Evolutionary conservation across 2,797 vertebrate species (phyloP).

Genomic region (Tinamus major): DNA sequence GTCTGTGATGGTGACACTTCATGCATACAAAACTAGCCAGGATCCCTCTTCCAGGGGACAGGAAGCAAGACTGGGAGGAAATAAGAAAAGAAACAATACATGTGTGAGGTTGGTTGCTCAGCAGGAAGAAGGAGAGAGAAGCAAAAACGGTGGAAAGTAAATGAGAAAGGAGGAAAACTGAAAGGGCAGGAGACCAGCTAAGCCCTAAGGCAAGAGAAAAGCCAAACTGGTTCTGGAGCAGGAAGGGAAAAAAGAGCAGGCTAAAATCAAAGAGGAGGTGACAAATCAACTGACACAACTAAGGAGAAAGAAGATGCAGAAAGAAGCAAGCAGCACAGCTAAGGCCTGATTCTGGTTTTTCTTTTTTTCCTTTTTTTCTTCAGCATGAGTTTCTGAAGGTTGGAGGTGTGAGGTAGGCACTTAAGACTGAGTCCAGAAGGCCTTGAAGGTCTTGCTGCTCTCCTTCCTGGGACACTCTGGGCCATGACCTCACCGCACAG

Average conservation of each 20-base stretch:
- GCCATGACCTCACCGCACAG: neutral
- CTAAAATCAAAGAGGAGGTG: neutral
- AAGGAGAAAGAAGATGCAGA: slow-evolving; percentile 2
- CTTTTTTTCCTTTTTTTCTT: neutral
- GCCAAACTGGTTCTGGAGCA: neutral
- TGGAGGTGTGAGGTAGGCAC: neutral
- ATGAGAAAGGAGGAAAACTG: neutral
- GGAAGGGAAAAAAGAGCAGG: neutral
- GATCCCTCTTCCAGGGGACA: neutral
- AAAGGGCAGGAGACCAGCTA: neutral
- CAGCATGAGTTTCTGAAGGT: neutral
- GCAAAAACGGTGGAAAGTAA: neutral
- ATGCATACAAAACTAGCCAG: neutral
- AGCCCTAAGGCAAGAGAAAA: neutral
- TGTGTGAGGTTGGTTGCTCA: neutral
- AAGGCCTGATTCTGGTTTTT: neutral
- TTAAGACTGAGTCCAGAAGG: neutral
- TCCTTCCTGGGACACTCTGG: neutral
- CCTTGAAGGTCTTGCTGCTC: neutral
- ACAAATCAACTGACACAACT: neutral
- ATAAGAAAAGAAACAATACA: neutral
- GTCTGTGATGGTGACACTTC: neutral
- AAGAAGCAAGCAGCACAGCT: neutral
- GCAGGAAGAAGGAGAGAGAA: neutral
- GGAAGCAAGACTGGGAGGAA: neutral